These are phyloP conservation scores for Darevskia mixta DNA, from an alignment of 2,797 vertebrate species.

Conservation along the genomic window DNA sequence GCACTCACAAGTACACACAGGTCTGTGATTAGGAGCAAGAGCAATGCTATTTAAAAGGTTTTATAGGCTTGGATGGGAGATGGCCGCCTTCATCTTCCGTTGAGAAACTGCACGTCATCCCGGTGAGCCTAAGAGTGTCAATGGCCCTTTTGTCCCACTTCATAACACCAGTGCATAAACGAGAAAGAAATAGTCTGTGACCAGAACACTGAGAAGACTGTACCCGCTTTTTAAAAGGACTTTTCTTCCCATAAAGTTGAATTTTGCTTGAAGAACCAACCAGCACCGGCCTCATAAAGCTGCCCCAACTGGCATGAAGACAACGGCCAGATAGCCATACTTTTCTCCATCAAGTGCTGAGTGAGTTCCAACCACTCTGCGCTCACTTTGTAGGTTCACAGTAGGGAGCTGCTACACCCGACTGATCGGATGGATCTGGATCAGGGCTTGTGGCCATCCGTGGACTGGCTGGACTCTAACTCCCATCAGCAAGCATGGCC, in stretches of 20 bases:
- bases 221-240: neutral
- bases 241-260: rapidly evolving
- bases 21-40: rapidly evolving
- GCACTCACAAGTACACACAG: rapidly evolving
- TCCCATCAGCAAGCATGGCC: too few species aligned
- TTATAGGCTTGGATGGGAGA: neutral
- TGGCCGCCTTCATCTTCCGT: rapidly evolving
- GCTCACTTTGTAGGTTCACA: too few species aligned
- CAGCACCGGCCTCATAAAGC: rapidly evolving
- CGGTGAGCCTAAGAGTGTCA: rapidly evolving
- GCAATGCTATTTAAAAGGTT: neutral
- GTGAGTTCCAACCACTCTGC: neutral
- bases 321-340: neutral
- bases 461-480: too few species aligned
- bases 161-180: too few species aligned
- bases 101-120: rapidly evolving
- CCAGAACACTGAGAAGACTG: neutral
- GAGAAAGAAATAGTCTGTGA: neutral
- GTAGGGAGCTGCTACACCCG: too few species aligned
- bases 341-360: neutral
- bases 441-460: too few species aligned
- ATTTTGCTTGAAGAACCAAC: neutral
- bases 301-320: neutral
- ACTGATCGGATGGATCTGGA: too few species aligned
- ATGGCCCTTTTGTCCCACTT: neutral